These are phyloP conservation scores for Sebastes vulpes DNA, from an alignment of 2,797 vertebrate species.

Conservation along the genomic window DNA sequence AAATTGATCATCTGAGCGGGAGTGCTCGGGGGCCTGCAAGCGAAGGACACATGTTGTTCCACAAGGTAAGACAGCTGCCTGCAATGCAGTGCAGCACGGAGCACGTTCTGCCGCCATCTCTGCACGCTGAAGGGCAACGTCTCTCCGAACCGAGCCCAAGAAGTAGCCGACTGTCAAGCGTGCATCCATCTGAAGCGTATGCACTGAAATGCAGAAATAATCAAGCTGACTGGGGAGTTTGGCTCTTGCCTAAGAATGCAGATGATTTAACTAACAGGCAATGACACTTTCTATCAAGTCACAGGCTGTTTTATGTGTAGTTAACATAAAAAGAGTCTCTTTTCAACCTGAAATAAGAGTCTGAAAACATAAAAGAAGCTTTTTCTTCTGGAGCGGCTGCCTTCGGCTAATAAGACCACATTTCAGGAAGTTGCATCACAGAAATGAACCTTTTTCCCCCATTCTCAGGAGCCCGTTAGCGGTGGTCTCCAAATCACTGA, in stretches of 20 bases:
- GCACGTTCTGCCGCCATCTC: constrained; percentile 59
- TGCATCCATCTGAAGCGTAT: constrained; percentile 58
- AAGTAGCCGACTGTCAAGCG: constrained; percentile 34
- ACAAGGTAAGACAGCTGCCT: constrained; percentile 74
- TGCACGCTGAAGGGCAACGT: constrained; percentile 52
- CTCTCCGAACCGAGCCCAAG: constrained; percentile 22
- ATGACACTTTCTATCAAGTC: not conserved
- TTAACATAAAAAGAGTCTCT: constrained; percentile 15
- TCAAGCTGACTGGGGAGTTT: constrained; percentile 24
- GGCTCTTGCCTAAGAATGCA: constrained; percentile 12
- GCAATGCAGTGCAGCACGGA: constrained; percentile 73
- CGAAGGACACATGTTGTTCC: constrained; percentile 72
- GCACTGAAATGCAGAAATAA: constrained; percentile 40
- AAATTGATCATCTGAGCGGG: constrained; percentile 77
- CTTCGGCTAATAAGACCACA: constrained; percentile 32
- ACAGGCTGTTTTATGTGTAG: not conserved
- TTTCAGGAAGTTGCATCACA: constrained; percentile 77
- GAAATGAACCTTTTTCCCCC: constrained; percentile 14
- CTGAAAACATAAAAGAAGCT: constrained; percentile 26
- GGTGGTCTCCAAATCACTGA: constrained; percentile 34
- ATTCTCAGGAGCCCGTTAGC: constrained; percentile 35
- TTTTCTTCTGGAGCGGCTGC: not conserved
- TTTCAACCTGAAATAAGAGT: constrained; percentile 26
- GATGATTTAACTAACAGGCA: constrained; percentile 25
- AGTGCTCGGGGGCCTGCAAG: constrained; percentile 57